Evolutionary conservation across 2,888 invertebrate species (phyloP), one percentile per base, ranked within the genome.

Genomic region (Trimorus sp.): DNA sequence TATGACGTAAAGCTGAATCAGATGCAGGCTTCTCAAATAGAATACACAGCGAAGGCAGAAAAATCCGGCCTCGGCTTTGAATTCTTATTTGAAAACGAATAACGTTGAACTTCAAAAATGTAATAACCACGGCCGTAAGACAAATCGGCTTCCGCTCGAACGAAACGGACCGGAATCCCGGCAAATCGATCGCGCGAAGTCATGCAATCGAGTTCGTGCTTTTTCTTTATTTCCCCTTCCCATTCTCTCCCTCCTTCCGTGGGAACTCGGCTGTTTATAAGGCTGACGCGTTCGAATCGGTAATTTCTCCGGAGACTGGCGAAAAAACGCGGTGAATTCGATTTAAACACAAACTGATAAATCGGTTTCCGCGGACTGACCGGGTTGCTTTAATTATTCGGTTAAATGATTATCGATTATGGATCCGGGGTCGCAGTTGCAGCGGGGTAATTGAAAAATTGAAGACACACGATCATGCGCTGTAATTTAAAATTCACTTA

Each of bases 31-130:
- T 74, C 69, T 74, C 68, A 74, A 74, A 74, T 69, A 63, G 58
- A 77, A 69, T 77, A 65, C 63, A 63, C 60, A 53, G 75, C 36
- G 42, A 75, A 66, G 54, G 40, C 60, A 70, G 63, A 69, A 56
- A 77, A 70, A 70, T 70, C 45, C 53, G 54, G 62, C 53, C 56
- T 77, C 53, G 49, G 70, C 51, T 70, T 77, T 54, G 70, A 70
- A 76, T 76, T 77, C 70, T 70, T 63, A 77, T 77, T 77, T 70
- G 65, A 77, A 69, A 70, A 62, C 70, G 70, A 77, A 77, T 77
- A 77, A 69, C 76, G 63, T 77, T 77, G 69, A 77, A 69, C 14
- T 77, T 49, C 36, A 38, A 63, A 77, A 69, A 69, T 62, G 59
- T 75, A 65, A 65, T 65, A n/a, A 54, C 45, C 45, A n/a, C 26